These are phyloP conservation scores for Syngnathus acus DNA, from an alignment of 2,797 vertebrate genomes.

Conservation along the genomic window DNA sequence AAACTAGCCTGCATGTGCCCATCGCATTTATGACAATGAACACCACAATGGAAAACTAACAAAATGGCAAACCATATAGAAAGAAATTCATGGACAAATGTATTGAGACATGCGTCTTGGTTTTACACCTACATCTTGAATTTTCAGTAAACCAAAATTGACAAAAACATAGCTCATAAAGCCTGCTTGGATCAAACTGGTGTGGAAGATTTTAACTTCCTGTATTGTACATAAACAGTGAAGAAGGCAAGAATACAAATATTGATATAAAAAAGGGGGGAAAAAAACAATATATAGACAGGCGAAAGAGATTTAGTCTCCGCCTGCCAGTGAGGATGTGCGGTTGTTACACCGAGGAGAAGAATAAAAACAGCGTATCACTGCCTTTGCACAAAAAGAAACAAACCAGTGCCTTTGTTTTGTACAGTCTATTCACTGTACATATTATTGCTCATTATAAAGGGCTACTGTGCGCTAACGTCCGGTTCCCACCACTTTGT, in stretches of 20 bases:
- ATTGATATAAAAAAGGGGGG: too few species aligned
- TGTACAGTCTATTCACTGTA: conserved; percentile 12
- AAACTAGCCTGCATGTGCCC: neutral
- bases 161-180: too few species aligned
- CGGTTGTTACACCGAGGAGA: conserved; percentile 14
- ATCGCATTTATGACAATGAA: neutral
- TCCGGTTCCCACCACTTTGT: conserved; percentile 15
- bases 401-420: conserved; percentile 41
- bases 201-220: too few species aligned
- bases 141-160: too few species aligned
- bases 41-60: neutral
- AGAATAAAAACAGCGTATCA: conserved; percentile 50
- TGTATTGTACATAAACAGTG: too few species aligned
- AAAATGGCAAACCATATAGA: neutral
- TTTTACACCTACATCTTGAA: too few species aligned
- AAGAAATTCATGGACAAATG: too few species aligned
- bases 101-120: too few species aligned
- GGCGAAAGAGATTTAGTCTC: neutral
- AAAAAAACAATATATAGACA: too few species aligned
- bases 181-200: too few species aligned
- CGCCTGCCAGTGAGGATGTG: conserved; percentile 3
- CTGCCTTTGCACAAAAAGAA: conserved; percentile 57
- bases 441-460: conserved; percentile 8
- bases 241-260: neutral
- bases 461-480: conserved; percentile 23